Evolutionary conservation across 2,113 vertebrate species (phyloP).

Genomic region (Paracanthobrama guichenoti): DNA sequence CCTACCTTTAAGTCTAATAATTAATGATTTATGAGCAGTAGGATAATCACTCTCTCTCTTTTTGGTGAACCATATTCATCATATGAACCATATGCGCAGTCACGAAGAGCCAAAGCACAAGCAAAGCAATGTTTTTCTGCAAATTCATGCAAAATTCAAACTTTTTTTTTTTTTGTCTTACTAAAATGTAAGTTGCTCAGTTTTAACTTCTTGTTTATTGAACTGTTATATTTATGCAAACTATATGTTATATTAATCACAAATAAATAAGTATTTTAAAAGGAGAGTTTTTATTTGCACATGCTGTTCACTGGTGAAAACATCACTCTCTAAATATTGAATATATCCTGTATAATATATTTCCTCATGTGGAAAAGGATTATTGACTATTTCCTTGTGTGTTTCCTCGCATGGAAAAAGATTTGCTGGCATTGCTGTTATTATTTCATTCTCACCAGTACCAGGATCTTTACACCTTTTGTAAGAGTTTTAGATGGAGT

Average conservation of each 20-base stretch:
- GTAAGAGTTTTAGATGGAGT: constrained; percentile 53
- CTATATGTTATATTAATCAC: neutral
- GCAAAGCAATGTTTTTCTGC: too few species aligned
- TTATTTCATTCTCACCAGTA: constrained; percentile 14
- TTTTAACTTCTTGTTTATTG: neutral
- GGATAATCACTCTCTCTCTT: too few species aligned
- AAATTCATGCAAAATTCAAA: too few species aligned
- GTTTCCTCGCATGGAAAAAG: constrained; percentile 37
- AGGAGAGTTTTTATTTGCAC: constrained; percentile 34
- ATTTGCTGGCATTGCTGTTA: constrained; percentile 37
- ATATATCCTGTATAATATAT: constrained; percentile 15
- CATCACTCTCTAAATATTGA: neutral
- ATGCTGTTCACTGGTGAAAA: constrained; percentile 5
- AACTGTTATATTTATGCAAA: neutral
- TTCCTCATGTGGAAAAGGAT: constrained; percentile 40
- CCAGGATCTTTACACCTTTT: constrained; percentile 66
- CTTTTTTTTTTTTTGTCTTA: neutral
- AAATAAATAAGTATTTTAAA: neutral
- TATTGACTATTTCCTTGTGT: constrained; percentile 35
- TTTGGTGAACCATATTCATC: too few species aligned
- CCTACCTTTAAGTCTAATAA: too few species aligned
- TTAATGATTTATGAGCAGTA: too few species aligned
- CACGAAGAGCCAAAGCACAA: too few species aligned
- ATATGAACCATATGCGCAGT: too few species aligned
- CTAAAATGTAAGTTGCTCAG: neutral